Base-by-base conservation (phyloP, 1,140 invertebrate species). In the Vanessa tameamea region DNA sequence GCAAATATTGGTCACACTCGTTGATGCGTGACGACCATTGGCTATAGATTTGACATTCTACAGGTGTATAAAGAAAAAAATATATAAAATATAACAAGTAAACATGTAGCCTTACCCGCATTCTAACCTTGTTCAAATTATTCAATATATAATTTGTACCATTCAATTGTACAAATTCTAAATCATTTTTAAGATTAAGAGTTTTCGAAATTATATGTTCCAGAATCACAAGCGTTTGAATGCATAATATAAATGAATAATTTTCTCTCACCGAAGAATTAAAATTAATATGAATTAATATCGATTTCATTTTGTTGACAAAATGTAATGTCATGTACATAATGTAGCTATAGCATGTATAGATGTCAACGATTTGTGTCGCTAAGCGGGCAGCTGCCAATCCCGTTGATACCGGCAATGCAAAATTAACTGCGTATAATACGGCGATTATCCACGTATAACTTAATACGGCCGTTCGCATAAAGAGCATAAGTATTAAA, bases 401-500 rank as follows among this genome's bases (percentile, higher is more conserved):
- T 84, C 82, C 80, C 85, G 83, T 72, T 77, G 77, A 59, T 76
- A 76, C 72, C 23, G 20, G 78, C 80, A 88, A 89, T 87, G 87
- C 85, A 90, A 92, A 92, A 90, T 91, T 91, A 90, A 91, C 84
- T 87, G 85, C 65, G 81, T 77, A 92, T 92, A 91, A 92, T 91
- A 82, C 87, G 79, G 75, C 85, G 90, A 92, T 92, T 92, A 92
- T 89, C 87, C 87, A 88, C 87, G 84, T 91, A 92, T 88, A 86
- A 92, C 82, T 92, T 92, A 92, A 91, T 91, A 90, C 87, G 84
- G 80, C 80, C 87, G 81, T 82, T 86, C 86, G 77, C 83, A 92
- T 89, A 92, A 92, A 88, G 83, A 85, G 87, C 81, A 87, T 91
- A 89, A 90, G 86, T 84, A 90, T 91, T 87, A 92, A 92, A 91